Conservation (phyloP, 2,113 vertebrate genomes). For the Arenaria interpres region DNA sequence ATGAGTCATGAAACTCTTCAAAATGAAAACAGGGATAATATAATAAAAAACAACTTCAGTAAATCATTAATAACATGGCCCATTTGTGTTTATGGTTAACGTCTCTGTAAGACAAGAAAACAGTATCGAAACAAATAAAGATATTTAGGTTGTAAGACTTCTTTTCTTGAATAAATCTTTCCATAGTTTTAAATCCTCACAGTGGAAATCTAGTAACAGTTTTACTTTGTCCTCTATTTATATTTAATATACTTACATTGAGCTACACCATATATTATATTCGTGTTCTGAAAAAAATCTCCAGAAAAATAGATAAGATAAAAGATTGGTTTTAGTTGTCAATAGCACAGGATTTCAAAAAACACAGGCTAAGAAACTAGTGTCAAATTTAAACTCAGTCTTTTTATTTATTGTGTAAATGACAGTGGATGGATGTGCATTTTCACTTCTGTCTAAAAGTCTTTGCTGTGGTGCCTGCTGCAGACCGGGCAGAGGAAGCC, state of each 20-base stretch:
- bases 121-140: background rate
- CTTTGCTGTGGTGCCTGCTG: background rate
- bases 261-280: background rate
- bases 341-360: background rate
- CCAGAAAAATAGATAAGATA: background rate
- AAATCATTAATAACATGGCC: conserved; percentile 22
- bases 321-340: background rate
- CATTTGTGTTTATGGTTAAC: conserved; percentile 40
- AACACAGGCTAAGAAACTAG: background rate
- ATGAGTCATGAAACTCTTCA: conserved; percentile 53
- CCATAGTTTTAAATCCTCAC: background rate
- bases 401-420: background rate
- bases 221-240: background rate
- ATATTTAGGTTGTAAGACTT: background rate
- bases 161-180: background rate
- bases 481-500: background rate
- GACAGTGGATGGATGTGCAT: background rate
- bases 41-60: background rate
- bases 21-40: conserved; percentile 32
- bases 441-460: background rate
- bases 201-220: background rate
- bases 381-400: background rate
- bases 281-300: background rate
- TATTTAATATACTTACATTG: background rate
- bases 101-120: background rate